Evolutionary conservation across 2,797 vertebrate species (phyloP).

Genomic region (Coregonus ussuriensis): DNA sequence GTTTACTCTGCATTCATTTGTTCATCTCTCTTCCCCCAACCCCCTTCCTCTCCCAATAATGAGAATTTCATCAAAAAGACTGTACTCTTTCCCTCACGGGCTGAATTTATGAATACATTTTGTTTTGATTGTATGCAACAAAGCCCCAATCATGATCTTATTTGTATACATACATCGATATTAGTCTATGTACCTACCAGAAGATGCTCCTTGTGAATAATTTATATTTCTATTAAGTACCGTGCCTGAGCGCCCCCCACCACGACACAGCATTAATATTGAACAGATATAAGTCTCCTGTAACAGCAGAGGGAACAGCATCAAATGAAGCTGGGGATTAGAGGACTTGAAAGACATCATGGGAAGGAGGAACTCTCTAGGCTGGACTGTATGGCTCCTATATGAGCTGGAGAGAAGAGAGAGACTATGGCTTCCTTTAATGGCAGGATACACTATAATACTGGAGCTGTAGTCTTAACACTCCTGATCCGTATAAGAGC

Average conservation of each 20-base stretch:
- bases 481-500: neutral
- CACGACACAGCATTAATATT: constrained; percentile 75
- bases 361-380: neutral
- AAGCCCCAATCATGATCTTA: constrained; percentile 69
- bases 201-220: constrained; percentile 74
- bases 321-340: constrained; percentile 74
- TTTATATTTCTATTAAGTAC: constrained; percentile 79
- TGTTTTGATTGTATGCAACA: constrained; percentile 64
- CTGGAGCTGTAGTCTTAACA: no score
- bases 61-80: constrained; percentile 63
- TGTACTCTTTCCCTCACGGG: constrained; percentile 53
- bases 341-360: constrained; percentile 61
- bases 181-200: constrained; percentile 74
- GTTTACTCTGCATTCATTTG: constrained; percentile 25
- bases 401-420: neutral
- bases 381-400: neutral
- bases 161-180: constrained; percentile 79
- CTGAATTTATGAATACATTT: constrained; percentile 69
- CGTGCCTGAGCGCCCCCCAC: constrained; percentile 63
- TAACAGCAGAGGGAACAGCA: constrained; percentile 73
- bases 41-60: constrained; percentile 40
- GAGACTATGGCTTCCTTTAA: neutral
- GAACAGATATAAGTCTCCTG: constrained; percentile 71
- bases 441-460: no score
- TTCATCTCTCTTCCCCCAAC: constrained; percentile 8